phyloP scores from a whole-genome alignment of 2,888 invertebrate genomes.

The Drymonia ruficornis region DNA sequence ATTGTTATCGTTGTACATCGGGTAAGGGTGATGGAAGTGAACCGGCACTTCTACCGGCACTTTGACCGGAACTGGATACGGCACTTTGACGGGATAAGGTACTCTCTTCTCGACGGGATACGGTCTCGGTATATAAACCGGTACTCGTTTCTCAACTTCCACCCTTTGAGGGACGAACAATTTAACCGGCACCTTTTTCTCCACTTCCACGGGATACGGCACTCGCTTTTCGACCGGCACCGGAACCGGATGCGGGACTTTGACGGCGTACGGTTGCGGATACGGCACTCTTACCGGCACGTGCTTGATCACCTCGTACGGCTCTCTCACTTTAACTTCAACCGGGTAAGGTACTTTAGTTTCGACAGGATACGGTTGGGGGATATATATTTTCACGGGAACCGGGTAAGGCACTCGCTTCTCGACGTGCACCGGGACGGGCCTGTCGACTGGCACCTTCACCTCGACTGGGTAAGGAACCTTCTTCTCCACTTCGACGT shows the following conservation, averaged over 20 bases:
- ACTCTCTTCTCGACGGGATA: conserved; percentile 66
- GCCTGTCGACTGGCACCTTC: conserved; percentile 73
- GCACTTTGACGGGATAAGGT: conserved; percentile 72
- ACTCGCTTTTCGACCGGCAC: conserved; percentile 74
- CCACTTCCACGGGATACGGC: conserved; percentile 75
- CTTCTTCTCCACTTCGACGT: conserved; percentile 73
- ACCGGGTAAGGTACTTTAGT: conserved; percentile 82
- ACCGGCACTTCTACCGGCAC: conserved; percentile 63
- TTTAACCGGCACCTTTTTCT: conserved; percentile 75
- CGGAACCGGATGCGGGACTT: conserved; percentile 80
- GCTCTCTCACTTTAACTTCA: conserved; percentile 74
- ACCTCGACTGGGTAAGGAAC: conserved; percentile 71
- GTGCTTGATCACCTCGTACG: conserved; percentile 72
- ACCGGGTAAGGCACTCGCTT: conserved; percentile 72
- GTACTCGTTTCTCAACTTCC: conserved; percentile 57
- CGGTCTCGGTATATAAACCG: conserved; percentile 59
- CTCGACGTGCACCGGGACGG: conserved; percentile 73
- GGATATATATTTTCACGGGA: conserved; percentile 72
- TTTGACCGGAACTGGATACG: conserved; percentile 64
- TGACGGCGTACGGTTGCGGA: conserved; percentile 81
- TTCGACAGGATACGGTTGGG: conserved; percentile 81
- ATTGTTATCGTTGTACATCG: conserved; percentile 44
- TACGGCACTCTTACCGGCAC: conserved; percentile 70
- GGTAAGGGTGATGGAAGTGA: conserved; percentile 62
- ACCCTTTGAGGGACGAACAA: conserved; percentile 51